phyloP scores from a whole-genome alignment of 2,113 vertebrate genomes.

The Nerophis lumbriciformis region DNA sequence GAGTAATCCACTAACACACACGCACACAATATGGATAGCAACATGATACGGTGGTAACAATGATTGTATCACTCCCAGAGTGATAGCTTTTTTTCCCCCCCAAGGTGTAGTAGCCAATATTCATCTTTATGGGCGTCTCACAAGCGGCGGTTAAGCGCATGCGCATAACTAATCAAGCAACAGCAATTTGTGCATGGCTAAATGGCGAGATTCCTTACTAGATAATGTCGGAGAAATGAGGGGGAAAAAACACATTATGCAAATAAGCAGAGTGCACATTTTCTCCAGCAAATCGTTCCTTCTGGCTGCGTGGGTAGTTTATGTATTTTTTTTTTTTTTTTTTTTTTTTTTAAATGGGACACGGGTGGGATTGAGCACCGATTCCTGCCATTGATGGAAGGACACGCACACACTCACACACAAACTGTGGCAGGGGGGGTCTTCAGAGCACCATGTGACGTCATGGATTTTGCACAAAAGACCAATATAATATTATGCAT shows the following conservation, averaged over 20 bases:
- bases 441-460: not conserved
- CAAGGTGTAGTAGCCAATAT: no score
- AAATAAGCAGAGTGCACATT: conserved; percentile 35
- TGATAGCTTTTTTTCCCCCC: no score
- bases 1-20: conserved; percentile 25
- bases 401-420: conserved; percentile 21
- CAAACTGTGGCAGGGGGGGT: not conserved
- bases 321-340: no score
- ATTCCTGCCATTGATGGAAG: conserved; percentile 40
- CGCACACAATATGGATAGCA: not conserved
- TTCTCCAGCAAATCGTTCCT: conserved; percentile 19
- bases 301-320: conserved; percentile 25
- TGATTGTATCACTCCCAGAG: not conserved
- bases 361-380: conserved; percentile 33
- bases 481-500: no score
- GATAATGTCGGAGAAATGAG: conserved; percentile 28
- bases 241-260: conserved; percentile 41
- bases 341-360: conserved; percentile 34
- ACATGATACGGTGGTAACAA: not conserved
- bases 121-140: no score
- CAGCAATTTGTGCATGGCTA: conserved; percentile 40
- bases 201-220: conserved; percentile 50
- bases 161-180: conserved; percentile 29
- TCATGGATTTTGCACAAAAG: not conserved
- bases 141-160: conserved; percentile 1